Evolutionary conservation across 1,140 invertebrate species (phyloP).

Genomic region (Caenorhabditis inopinata): DNA sequence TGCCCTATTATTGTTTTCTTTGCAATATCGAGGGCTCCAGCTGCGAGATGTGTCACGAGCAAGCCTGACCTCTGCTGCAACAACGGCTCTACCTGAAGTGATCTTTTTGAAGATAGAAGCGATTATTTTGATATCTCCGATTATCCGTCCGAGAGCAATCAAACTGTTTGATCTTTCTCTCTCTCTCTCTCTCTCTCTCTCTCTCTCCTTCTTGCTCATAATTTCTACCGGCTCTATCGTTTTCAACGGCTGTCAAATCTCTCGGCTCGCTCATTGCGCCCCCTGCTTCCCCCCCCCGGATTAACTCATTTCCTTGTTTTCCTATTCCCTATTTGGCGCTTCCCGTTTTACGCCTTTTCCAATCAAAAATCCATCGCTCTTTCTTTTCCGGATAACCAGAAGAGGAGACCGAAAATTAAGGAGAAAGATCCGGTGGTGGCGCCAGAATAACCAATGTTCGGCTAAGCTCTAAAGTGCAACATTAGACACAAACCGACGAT

Average conservation of each 20-base stretch:
- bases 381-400: background rate
- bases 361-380: conserved; percentile 13
- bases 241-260: conserved; percentile 4
- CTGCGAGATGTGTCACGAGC: no score
- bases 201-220: background rate
- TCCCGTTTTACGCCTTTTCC: background rate
- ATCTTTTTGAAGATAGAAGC: no score
- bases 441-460: conserved; percentile 23
- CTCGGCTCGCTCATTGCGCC: background rate
- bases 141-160: no score
- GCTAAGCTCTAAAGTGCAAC: background rate
- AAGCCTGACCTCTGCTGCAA: no score
- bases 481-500: no score
- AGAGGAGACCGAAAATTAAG: background rate
- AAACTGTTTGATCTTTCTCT: no score
- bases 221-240: background rate
- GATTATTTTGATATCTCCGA: no score
- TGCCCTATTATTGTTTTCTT: no score
- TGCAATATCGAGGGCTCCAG: no score
- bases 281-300: background rate
- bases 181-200: background rate
- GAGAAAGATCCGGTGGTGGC: conserved; percentile 13
- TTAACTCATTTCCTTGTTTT: conserved; percentile 24
- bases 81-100: no score
- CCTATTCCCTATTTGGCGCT: conserved; percentile 4